Evolutionary conservation across 2,888 invertebrate species (phyloP), one percentile per base, ranked within the genome.

Genomic region (Arge pagana): DNA sequence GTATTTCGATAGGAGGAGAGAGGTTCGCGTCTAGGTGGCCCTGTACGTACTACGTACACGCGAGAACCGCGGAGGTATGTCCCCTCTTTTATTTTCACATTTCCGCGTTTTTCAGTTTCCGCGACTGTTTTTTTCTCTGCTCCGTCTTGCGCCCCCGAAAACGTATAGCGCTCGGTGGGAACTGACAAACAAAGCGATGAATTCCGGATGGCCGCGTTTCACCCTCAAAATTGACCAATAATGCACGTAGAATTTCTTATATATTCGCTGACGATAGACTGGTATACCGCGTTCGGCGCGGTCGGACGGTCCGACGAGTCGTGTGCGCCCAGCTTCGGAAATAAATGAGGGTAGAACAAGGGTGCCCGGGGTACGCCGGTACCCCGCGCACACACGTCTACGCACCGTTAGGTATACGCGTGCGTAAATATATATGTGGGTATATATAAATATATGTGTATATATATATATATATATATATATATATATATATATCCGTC

Each of bases 161-260:
- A n/a, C n/a, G n/a, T n/a, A n/a, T n/a, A n/a, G n/a, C n/a, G n/a
- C n/a, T n/a, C n/a, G n/a, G n/a, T n/a, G n/a, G 15, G 8, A 33
- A 31, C 48, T 36, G 57, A 59, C 70, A 69, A 68, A 74, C 72
- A 73, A 74, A 74, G 72, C 68, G 67, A 73, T 75, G 66, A 73
- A 71, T 75, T 74, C 73, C 72, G 65, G 68, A 57, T 69, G 74
- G 68, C 62, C 68, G 72, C 62, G 58, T 68, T 64, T 65, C 66
- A 67, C 69, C 69, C 69, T 65, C 68, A 69, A 70, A 72, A 71
- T 71, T 71, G 68, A 71, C 72, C 71, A 66, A 68, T 68, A 71
- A 70, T 67, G 62, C 65, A 61, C 65, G 62, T 62, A 56, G 53
- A 56, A 45, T 45, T 45, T 45, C 45, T 45, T 45, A 35, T 42